A percentile compares a stretch with the other conserved stretches of the same genome.
Conservation (phyloP, 1,140 invertebrate species). For the Euborellia annulipes region DNA sequence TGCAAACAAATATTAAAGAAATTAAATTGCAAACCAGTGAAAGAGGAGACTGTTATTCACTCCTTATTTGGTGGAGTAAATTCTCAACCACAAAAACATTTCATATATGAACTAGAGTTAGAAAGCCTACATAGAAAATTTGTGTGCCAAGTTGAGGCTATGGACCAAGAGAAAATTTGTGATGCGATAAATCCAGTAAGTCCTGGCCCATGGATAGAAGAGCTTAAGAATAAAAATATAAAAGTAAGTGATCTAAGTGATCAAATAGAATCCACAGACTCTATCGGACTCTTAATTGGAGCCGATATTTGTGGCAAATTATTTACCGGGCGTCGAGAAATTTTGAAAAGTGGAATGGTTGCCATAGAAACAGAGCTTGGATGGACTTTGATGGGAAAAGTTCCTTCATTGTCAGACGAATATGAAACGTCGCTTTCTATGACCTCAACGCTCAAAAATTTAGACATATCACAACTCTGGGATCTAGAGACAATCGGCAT, state of each 20-base stretch:
- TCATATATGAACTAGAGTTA: not conserved
- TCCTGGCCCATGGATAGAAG: not conserved
- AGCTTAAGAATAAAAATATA: not conserved
- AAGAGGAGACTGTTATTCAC: not conserved
- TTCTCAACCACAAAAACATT: not conserved
- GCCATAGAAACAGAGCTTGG: constrained; percentile 22
- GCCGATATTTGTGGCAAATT: constrained; percentile 21
- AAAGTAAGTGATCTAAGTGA: not conserved
- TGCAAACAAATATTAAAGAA: not conserved
- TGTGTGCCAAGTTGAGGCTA: not conserved
- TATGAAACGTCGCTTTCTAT: constrained; percentile 13
- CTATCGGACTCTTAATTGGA: constrained; percentile 18
- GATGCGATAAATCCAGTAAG: not conserved
- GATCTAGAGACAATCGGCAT: constrained; percentile 24
- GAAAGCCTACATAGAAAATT: not conserved
- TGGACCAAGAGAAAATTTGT: not conserved
- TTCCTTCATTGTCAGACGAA: constrained; percentile 8
- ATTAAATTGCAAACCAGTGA: not conserved
- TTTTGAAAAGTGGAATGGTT: constrained; percentile 18
- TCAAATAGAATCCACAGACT: constrained; percentile 7
- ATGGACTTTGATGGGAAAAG: constrained; percentile 22
- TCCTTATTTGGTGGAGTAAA: not conserved
- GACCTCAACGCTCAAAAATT: constrained; percentile 10
- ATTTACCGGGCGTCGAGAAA: constrained; percentile 15
- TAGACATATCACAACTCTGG: constrained; percentile 22